Evolutionary conservation across 2,113 vertebrate genomes (phyloP).

Genomic region (Terrapene triunguis): DNA sequence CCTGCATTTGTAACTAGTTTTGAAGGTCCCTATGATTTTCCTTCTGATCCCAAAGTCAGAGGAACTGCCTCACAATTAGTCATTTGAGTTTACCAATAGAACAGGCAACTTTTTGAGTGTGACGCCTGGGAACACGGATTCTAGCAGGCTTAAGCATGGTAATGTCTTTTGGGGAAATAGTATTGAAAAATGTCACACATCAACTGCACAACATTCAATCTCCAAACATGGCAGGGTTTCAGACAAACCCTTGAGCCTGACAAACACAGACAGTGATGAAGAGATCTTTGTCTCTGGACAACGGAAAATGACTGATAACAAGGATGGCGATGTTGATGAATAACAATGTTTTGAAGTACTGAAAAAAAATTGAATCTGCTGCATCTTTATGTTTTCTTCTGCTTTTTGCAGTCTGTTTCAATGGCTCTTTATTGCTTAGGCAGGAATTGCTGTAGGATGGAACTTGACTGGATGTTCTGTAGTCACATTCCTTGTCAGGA

Average conservation of each 20-base stretch:
- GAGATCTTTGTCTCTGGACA: background rate
- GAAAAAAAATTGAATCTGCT: background rate
- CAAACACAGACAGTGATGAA: background rate
- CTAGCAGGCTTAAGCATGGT: background rate
- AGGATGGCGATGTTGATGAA: background rate
- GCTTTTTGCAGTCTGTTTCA: background rate
- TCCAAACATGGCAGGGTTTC: background rate
- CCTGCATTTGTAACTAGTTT: background rate
- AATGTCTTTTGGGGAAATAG: background rate
- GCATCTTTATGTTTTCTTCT: background rate
- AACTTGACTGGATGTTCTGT: conserved; percentile 35
- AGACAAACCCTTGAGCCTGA: rapidly evolving
- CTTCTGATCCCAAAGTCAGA: background rate
- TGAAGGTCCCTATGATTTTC: background rate
- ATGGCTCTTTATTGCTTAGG: background rate
- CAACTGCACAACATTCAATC: rapidly evolving
- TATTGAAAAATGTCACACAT: background rate
- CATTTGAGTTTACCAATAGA: too few species aligned
- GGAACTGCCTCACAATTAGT: background rate
- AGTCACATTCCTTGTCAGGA: conserved; percentile 36
- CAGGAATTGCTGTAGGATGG: background rate
- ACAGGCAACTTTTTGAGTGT: too few species aligned
- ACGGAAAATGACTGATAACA: background rate
- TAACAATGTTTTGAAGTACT: background rate
- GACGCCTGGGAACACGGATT: background rate